These are phyloP conservation scores for Dione juno DNA, from an alignment of 2,888 invertebrate species.

Conservation along the genomic window DNA sequence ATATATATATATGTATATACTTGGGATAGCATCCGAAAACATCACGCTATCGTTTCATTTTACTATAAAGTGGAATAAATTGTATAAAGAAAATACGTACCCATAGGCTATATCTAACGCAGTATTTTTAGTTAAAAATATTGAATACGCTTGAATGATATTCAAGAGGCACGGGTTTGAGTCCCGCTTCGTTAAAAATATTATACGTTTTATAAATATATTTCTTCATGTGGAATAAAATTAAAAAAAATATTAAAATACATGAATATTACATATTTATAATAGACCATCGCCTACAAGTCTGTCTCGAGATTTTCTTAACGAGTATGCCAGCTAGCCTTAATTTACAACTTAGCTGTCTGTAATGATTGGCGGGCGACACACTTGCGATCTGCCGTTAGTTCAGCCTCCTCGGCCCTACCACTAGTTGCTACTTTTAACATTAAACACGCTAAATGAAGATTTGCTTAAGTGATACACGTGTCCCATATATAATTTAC, in stretches of 20 bases:
- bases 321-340: conserved; percentile 36
- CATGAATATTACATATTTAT: background rate
- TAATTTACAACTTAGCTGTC: conserved; percentile 55
- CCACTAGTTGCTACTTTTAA: conserved; percentile 48
- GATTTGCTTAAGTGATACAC: background rate
- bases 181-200: too few relatives aligned
- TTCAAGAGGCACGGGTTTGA: too few relatives aligned
- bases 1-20: too few relatives aligned
- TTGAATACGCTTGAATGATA: too few relatives aligned
- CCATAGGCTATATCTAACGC: too few relatives aligned
- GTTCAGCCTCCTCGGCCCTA: conserved; percentile 55
- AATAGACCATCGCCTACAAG: conserved; percentile 19
- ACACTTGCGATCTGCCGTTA: conserved; percentile 72
- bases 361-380: conserved; percentile 69
- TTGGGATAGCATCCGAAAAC: too few relatives aligned
- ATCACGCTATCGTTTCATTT: too few relatives aligned
- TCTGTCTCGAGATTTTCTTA: conserved; percentile 29
- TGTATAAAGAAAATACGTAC: too few relatives aligned
- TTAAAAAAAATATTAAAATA: background rate
- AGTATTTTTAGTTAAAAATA: too few relatives aligned
- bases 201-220: too few relatives aligned
- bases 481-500: background rate
- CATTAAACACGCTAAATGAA: background rate
- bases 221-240: too few relatives aligned
- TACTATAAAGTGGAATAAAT: too few relatives aligned